A percentile compares a stretch with the other conserved stretches of the same genome.
Evolutionary conservation across 2,113 vertebrate species (phyloP).

Genomic region (Sinocyclocheilus anshuiensis): DNA sequence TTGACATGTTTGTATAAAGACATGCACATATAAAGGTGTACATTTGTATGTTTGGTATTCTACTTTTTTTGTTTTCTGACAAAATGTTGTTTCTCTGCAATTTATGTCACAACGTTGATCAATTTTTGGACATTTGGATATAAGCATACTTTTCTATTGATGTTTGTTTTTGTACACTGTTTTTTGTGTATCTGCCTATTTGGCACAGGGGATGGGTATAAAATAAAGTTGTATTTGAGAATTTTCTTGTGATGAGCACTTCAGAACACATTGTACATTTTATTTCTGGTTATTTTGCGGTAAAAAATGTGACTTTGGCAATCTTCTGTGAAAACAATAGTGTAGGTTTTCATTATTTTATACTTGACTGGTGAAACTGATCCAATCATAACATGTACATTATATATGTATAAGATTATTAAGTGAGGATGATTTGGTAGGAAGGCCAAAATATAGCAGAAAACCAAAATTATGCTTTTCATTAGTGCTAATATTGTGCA

Average conservation of each 20-base stretch:
- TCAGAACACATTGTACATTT: neutral
- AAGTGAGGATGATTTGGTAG: neutral
- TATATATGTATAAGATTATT: neutral
- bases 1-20: slow-evolving; percentile 76
- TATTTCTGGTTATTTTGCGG: neutral
- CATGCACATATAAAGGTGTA: slow-evolving; percentile 73
- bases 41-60: slow-evolving; percentile 74
- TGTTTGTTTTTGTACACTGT: slow-evolving; percentile 82
- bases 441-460: neutral
- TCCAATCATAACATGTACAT: neutral
- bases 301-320: neutral
- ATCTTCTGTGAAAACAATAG: neutral
- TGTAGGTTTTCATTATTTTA: neutral
- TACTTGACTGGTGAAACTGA: neutral
- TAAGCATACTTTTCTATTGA: slow-evolving; percentile 83
- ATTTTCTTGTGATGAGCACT: slow-evolving; percentile 23
- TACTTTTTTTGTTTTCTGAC: slow-evolving; percentile 70
- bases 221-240: slow-evolving; percentile 78
- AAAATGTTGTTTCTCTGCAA: slow-evolving; percentile 70
- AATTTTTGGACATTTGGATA: slow-evolving; percentile 79
- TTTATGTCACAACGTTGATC: slow-evolving; percentile 74
- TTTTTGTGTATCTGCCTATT: slow-evolving; percentile 76
- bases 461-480: neutral
- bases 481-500: neutral
- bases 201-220: slow-evolving; percentile 74